Conservation (phyloP, 2,888 invertebrate genomes). For the Polymixis flavicincta region DNA sequence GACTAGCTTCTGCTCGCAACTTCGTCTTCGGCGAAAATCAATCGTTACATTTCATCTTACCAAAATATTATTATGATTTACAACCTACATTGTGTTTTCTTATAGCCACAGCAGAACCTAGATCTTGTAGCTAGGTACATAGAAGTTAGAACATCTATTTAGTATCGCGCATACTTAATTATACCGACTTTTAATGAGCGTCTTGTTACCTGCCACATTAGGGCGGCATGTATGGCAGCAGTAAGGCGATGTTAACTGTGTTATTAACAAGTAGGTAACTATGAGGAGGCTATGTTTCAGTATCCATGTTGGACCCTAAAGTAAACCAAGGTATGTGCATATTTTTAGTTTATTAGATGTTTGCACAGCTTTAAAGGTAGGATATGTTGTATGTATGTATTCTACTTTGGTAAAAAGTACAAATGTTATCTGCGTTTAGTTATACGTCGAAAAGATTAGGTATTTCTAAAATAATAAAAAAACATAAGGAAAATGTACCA, state of each 20-base stretch:
- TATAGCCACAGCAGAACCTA: background rate
- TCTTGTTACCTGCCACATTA: constrained; percentile 42
- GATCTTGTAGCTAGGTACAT: background rate
- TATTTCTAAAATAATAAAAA: background rate
- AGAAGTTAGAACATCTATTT: constrained; percentile 13
- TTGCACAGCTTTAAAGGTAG: no score
- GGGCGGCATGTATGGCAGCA: background rate
- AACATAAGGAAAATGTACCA: background rate
- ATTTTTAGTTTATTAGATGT: no score
- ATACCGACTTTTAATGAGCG: constrained; percentile 39
- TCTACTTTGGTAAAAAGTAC: background rate
- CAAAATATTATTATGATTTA: background rate
- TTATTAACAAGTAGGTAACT: background rate
- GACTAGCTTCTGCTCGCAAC: no score
- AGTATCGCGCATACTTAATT: constrained; percentile 17
- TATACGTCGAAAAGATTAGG: background rate
- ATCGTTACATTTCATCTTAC: background rate
- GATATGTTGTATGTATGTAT: no score
- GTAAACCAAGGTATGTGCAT: no score
- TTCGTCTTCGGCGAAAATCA: no score
- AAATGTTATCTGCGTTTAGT: background rate
- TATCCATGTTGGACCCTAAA: background rate
- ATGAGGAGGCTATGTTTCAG: constrained; percentile 8
- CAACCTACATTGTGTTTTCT: background rate
- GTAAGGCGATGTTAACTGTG: constrained; percentile 10